These are phyloP conservation scores for Tridacna crocea DNA, from an alignment of 2,888 invertebrate species.

Conservation along the genomic window DNA sequence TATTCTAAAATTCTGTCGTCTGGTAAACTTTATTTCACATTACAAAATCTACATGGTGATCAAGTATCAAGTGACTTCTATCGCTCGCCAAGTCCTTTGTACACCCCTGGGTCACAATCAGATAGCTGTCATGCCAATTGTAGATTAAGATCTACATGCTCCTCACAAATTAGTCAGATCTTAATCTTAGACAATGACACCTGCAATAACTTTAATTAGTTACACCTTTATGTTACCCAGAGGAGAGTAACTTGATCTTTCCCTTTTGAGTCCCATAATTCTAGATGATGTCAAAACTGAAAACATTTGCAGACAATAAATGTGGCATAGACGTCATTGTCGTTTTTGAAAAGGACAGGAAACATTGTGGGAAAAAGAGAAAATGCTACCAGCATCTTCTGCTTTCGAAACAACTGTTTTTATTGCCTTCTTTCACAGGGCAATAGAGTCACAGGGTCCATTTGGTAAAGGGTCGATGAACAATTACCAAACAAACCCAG, in stretches of 20 bases:
- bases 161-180: constrained; percentile 27
- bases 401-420: too few species aligned
- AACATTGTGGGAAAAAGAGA: too few species aligned
- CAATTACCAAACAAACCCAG: too few species aligned
- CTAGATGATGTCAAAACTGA: neutral
- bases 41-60: too few species aligned
- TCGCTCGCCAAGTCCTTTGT: neutral
- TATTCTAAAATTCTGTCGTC: too few species aligned
- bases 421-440: too few species aligned
- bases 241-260: neutral
- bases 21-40: too few species aligned
- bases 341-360: too few species aligned
- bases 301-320: neutral
- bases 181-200: constrained; percentile 24
- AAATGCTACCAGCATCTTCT: too few species aligned
- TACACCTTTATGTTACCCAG: neutral
- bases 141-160: constrained; percentile 20
- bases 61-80: too few species aligned
- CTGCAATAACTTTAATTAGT: constrained; percentile 9
- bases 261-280: neutral
- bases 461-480: too few species aligned
- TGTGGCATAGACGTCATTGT: neutral
- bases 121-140: constrained; percentile 10
- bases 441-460: too few species aligned
- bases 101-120: neutral